phyloP scores from a whole-genome alignment of 2,888 invertebrate genomes.

The Drosophila quinaria region DNA sequence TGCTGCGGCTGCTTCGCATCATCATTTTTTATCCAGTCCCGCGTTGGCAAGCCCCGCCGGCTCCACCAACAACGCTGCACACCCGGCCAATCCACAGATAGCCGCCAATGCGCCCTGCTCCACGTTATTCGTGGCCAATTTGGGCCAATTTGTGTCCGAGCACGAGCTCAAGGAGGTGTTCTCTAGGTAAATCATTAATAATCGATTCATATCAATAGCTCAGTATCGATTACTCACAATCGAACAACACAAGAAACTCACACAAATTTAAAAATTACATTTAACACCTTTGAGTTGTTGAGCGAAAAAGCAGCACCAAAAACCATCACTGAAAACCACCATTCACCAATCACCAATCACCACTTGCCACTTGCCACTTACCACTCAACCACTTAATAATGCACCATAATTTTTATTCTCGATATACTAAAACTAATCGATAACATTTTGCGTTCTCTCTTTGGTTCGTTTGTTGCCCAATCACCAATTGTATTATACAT shows the following conservation, averaged over 20 bases:
- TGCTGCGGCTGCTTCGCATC: conserved; percentile 86
- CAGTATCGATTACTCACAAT: conserved; percentile 5
- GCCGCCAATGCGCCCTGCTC: conserved; percentile 95
- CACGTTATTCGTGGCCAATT: conserved; percentile 99
- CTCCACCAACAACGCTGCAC: conserved; percentile 87
- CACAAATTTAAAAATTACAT: conserved; percentile 7
- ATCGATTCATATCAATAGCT: neutral
- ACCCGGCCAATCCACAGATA: conserved; percentile 86
- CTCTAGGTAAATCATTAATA: conserved; percentile 90
- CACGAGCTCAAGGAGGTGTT: conserved; percentile 99
- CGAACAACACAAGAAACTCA: conserved; percentile 23
- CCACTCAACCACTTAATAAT: conserved; percentile 30
- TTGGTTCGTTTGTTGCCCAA: conserved; percentile 76
- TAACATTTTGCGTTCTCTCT: conserved; percentile 73
- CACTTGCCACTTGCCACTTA: conserved; percentile 18
- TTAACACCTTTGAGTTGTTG: conserved; percentile 24
- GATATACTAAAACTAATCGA: conserved; percentile 64
- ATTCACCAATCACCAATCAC: conserved; percentile 16
- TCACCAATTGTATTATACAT: conserved; percentile 74
- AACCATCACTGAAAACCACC: conserved; percentile 10
- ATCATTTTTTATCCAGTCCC: conserved; percentile 97
- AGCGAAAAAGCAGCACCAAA: conserved; percentile 22
- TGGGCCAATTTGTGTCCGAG: conserved; percentile 98
- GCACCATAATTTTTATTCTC: conserved; percentile 39
- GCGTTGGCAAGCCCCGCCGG: conserved; percentile 95